A percentile compares a stretch with the other conserved stretches of the same genome.
Evolutionary conservation across 2,797 vertebrate species (phyloP).

Genomic region (Antennarius maculatus): DNA sequence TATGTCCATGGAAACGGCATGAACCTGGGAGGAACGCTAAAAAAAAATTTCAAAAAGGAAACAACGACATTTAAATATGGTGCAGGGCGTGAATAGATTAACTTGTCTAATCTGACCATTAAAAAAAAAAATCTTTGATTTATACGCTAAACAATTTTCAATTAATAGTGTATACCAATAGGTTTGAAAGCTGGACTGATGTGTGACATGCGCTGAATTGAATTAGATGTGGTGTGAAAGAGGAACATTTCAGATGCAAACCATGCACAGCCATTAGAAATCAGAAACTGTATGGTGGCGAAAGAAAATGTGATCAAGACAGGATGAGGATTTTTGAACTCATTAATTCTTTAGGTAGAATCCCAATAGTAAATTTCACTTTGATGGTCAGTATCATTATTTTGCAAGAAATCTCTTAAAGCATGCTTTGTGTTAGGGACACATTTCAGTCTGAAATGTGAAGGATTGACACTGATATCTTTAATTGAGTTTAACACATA

Average conservation of each 20-base stretch:
- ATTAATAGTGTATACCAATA: not conserved
- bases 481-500: not conserved
- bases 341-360: not conserved
- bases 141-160: not conserved
- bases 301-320: slow-evolving; percentile 52
- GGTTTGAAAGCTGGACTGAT: not conserved
- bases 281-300: slow-evolving; percentile 23
- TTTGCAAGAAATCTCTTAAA: slow-evolving; percentile 9
- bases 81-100: not conserved
- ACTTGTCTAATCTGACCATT: not conserved
- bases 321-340: slow-evolving; percentile 56
- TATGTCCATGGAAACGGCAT: too few relatives aligned
- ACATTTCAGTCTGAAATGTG: not conserved
- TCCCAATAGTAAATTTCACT: not conserved
- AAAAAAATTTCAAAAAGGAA: not conserved
- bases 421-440: not conserved
- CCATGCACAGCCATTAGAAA: slow-evolving; percentile 59
- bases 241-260: slow-evolving; percentile 19
- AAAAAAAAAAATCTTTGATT: too few relatives aligned
- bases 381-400: not conserved
- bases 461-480: not conserved
- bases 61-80: not conserved
- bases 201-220: not conserved
- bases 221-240: not conserved
- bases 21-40: not conserved